Conservation (phyloP, 2,888 invertebrate species). For the Drosophila mimica region DNA sequence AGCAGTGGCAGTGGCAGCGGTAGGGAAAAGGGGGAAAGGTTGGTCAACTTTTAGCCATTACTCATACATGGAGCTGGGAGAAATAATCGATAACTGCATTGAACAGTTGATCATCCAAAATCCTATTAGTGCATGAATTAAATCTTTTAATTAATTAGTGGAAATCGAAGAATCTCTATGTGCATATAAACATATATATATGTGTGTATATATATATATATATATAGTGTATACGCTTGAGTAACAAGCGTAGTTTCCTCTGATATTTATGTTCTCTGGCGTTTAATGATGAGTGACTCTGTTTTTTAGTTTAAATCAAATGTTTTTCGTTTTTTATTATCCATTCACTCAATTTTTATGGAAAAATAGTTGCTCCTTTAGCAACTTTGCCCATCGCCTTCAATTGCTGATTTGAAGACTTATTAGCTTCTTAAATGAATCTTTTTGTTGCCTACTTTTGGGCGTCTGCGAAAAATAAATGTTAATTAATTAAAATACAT, state of each 20-base stretch:
- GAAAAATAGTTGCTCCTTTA: background rate
- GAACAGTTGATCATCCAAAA: constrained; percentile 34
- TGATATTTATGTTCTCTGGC: background rate
- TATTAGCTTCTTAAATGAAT: background rate
- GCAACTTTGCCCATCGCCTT: background rate
- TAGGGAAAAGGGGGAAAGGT: background rate
- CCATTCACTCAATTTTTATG: background rate
- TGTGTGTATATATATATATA: background rate
- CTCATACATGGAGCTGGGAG: constrained; percentile 19
- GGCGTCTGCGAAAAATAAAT: background rate
- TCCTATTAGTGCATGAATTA: constrained; percentile 31
- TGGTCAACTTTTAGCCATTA: constrained; percentile 21
- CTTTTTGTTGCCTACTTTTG: background rate
- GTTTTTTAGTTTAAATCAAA: background rate
- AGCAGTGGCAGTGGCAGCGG: constrained; percentile 4
- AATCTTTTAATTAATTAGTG: constrained; percentile 12
- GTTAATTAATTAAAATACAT: background rate
- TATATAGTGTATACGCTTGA: too few species aligned
- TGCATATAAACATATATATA: background rate
- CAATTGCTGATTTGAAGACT: background rate
- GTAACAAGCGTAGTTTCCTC: background rate
- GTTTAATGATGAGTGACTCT: background rate
- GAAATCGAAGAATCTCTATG: background rate
- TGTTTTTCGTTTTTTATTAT: background rate
- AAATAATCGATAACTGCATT: constrained; percentile 49